Evolutionary conservation across 2,113 vertebrate species (phyloP), one percentile per base, ranked within the genome.

Genomic region (Dascyllus trimaculatus): DNA sequence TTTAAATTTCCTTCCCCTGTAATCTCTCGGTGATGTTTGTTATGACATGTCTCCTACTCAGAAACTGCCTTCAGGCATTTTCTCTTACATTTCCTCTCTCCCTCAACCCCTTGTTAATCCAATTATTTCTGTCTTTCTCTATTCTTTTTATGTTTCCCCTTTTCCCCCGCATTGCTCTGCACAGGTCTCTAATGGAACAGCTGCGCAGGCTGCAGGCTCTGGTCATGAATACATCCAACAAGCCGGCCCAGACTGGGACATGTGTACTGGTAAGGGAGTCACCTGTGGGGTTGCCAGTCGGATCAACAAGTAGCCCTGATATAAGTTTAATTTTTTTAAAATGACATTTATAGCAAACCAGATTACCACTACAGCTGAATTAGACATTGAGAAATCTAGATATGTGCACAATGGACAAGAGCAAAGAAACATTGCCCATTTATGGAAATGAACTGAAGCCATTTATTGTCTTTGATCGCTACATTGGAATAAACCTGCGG

Each of bases 171-270:
- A 6, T 75, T 79, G 7, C 48, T 78, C n/a, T 67, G 40, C 0
- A 1, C 81, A 99, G 98, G 80, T 96, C 98, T 35, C 94, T 99
- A 35, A 88, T 99, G 92, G 96, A 97, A 78, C 97, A 98, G 87
- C 86, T 99, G 70, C 96, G 95, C 88, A 96, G 96, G 61, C 94
- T 99, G 2, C 97, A 98, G 85, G 94, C 95, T 2, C 72, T 98
- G 0, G 94, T 99, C 73, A 95, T 97, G 66, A 96, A 96, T 78
- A 95, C 96, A 2, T 94, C 96, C 54, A 95, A 94, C 90, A 99
- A 97, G 74, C 92, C 96, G 0, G 97, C 95, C 0, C 97, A 98
- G 85, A 95, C 97, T 0, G 95, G 97, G 29, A 97, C 98, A 24
- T 99, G 97, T 77, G 76, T 98, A 1, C 94, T 94, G 77, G 98